Percentiles rank a stretch among this genome's conserved stretches.
phyloP scores from a whole-genome alignment of 37 sponge, comb jelly and placozoan genomes.

The Cladorhizidae sp. region DNA sequence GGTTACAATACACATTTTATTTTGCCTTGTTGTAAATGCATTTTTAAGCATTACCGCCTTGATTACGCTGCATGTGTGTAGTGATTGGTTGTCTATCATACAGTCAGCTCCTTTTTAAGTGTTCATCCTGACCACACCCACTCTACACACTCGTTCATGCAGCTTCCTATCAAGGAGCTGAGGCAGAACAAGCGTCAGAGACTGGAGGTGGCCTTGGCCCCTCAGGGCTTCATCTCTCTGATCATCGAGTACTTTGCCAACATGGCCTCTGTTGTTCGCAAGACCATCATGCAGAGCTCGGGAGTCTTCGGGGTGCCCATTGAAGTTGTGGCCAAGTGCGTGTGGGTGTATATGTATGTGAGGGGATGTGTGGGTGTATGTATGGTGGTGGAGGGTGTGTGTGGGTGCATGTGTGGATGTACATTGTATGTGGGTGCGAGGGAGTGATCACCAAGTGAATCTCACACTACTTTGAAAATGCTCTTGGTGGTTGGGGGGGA shows the following conservation, averaged over 20 bases:
- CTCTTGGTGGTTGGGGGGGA: neutral
- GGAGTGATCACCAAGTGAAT: neutral
- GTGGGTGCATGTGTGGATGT: too few relatives aligned
- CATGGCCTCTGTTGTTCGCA: slow-evolving; percentile 45
- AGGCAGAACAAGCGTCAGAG: slow-evolving; percentile 47
- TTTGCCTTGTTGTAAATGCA: too few relatives aligned
- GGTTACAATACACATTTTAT: too few relatives aligned
- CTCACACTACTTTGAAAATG: too few relatives aligned
- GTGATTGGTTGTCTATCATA: too few relatives aligned
- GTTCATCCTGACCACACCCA: neutral
- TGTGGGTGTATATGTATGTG: too few relatives aligned
- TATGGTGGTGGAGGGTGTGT: too few relatives aligned
- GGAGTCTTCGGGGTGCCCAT: slow-evolving; percentile 84
- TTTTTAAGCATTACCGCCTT: too few relatives aligned
- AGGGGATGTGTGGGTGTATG: too few relatives aligned
- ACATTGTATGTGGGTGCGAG: neutral
- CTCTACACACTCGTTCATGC: neutral
- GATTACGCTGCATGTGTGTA: too few relatives aligned
- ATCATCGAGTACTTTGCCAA: slow-evolving; percentile 67
- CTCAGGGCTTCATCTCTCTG: slow-evolving; percentile 54
- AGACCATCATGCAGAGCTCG: slow-evolving; percentile 70
- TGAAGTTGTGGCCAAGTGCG: slow-evolving; percentile 71
- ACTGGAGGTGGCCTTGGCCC: slow-evolving; percentile 50
- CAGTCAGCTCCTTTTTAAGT: too few relatives aligned
- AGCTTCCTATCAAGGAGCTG: slow-evolving; percentile 76